Conservation (phyloP, 2,113 vertebrate genomes). For the Falcunculus frontatus region DNA sequence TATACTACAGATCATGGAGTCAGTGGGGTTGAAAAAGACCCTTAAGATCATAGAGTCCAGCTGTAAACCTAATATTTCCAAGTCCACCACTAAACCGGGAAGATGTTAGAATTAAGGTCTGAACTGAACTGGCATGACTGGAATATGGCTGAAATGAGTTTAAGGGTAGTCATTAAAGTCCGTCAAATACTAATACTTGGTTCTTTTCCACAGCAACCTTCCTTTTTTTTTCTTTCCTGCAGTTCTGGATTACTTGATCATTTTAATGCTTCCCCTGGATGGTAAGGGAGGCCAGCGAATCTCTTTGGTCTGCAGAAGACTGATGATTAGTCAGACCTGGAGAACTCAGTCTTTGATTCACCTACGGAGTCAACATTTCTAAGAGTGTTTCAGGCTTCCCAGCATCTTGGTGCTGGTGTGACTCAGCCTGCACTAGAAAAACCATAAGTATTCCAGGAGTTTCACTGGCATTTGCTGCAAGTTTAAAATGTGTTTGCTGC, state of each 20-base stretch:
- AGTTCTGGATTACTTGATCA: not conserved
- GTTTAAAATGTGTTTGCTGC: not conserved
- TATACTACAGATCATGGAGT: not conserved
- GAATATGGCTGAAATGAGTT: not conserved
- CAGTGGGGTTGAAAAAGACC: not conserved
- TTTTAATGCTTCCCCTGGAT: not conserved
- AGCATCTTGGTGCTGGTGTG: not conserved
- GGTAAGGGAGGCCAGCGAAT: not conserved
- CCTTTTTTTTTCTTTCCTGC: not conserved
- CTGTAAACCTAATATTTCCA: not conserved
- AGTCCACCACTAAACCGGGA: not conserved
- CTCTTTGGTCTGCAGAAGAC: not conserved
- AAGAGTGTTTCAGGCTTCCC: not conserved
- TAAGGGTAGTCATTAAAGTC: not conserved
- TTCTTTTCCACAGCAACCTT: not conserved
- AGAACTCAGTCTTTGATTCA: not conserved
- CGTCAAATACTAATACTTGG: not conserved
- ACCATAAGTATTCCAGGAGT: not conserved
- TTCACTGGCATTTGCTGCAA: not conserved
- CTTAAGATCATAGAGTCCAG: not conserved
- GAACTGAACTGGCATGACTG: not conserved
- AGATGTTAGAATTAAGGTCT: not conserved
- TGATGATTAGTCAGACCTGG: not conserved
- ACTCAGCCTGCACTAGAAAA: not conserved
- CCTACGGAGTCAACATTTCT: not conserved